Evolutionary conservation across 2,797 vertebrate species (phyloP), one percentile per base, ranked within the genome.

Genomic region (Muscicapa comitata): DNA sequence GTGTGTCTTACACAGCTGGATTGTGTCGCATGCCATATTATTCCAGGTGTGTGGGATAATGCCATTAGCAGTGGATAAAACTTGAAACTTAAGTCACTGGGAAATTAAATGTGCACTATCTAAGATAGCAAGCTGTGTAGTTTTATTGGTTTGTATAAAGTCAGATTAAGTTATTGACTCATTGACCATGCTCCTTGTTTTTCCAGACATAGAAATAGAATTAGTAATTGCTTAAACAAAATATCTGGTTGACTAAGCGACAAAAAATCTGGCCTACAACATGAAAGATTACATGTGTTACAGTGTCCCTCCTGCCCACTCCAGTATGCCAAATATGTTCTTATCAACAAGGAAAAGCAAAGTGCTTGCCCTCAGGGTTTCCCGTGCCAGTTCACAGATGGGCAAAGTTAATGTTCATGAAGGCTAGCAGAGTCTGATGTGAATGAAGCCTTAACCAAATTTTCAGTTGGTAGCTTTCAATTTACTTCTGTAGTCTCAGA

Each of bases 301-400:
- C 7, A 38, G 40, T 53, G 14, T 40, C 2, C 4, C 2, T 18
- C 9, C 40, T 10, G 3, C 18, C 26, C 0, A 3, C 18, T 19
- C 20, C 13, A 7, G 10, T 59, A 85, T 25, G 43, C 67, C 72
- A 94, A 83, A 31, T 29, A 63, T 26, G 10, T 9, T 20, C 23
- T 76, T 70, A 76, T 23, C 71, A 91, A 58, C 25, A 29, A 8
- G 66, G 48, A 40, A 42, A 40, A 75, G 38, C 55, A 61, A 87
- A 95, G 80, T 67, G 1, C 61, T 93, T 82, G 50, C 45, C 57
- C 42, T 92, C 13, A 10, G 17, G 35, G 5, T 79, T 77, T 90
- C 28, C 48, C 50, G 23, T 76, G 19, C 20, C n/a, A 13, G 29
- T 78, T 79, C 33, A 68, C 38, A 68, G 26, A 21, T 37, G 17